Base-by-base conservation (phyloP, 2,888 invertebrate species). In the Dicyrtoma fusca region DNA sequence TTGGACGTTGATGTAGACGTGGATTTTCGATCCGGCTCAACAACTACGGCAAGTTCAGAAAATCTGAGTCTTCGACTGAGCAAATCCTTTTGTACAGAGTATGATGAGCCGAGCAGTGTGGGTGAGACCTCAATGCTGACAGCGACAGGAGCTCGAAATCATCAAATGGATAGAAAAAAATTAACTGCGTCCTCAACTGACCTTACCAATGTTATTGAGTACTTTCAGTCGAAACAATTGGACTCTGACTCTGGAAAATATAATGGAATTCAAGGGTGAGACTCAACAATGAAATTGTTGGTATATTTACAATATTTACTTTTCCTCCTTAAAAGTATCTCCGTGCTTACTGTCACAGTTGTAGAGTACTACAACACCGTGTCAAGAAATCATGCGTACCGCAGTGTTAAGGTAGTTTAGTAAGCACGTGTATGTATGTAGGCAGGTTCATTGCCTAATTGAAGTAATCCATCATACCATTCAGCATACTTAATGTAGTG, bases 231-330 rank as follows among this genome's bases (percentile, higher is more conserved):
- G 10, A 61, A 61, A 14, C 42, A 61, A 13, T 61, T 61, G 44
- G 61, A 61, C 17, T 14, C 5, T 10, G 61, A 61, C 44, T 61
- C 42, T 10, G 26, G 17, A 34, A 26, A 25, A 21, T 61, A 42
- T 11, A 25, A 61, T 61, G 61, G 61, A 6, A 61, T 61, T 19
- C 61, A 44, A 34, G 42, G 61, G 61, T 61, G 42, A 59, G 26
- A 26, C 13, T 25, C 25, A 57, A 57, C 8, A 21, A 23, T 25
- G 14, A n/a, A n/a, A 57, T 57, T 57, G 11, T 25, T 11, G n/a
- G n/a, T n/a, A n/a, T n/a, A n/a, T n/a, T n/a, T n/a, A n/a, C n/a
- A n/a, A n/a, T 8, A 34, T 34, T 34, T 5, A 8, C 34, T 5
- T 34, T 34, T 34, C 3, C 34, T 3, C 34, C 34, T 34, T 8